Base-by-base conservation (phyloP, 2,797 vertebrate genomes). In the Enoplosus armatus region DNA sequence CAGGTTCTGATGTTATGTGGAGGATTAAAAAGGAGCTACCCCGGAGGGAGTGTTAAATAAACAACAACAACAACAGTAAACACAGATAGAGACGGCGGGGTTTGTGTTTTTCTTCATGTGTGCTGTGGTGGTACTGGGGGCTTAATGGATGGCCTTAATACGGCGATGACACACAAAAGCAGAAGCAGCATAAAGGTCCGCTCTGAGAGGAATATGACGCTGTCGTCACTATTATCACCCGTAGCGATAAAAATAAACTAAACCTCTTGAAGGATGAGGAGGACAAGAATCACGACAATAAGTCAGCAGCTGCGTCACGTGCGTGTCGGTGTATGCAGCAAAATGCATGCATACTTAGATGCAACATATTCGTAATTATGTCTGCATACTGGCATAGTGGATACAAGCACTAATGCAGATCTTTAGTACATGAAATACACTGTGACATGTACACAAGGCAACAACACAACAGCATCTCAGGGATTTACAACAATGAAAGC, bases 81-180 rank as follows among this genome's bases (percentile, higher is more conserved):
- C 41, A 81, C 54, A 72, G 33, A 77, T 18, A 61, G 58, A 75
- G 60, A 84, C 33, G 20, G 71, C 56, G 45, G 80, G 48, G 66
- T 64, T 78, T 77, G 68, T 76, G 81, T 62, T 39, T 64, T 11
- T 14, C 70, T 79, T 73, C 59, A 69, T 59, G 59, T 55, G 62
- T 33, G 61, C 48, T 43, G 48, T 53, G 39, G 58, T 70, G 70
- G 70, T 59, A 62, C 41, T 31, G 12, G 61, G 59, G 85, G 90
- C 84, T 92, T 93, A 93, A 93, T 90, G 90, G 90, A 85, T 92
- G 92, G 87, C 93, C 92, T 90, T 93, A 94, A 92, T 95, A 92
- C 86, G 67, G 7, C 4, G 41, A 89, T 91, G 92, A 89, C 85
- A 91, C 82, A 90, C 86, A 91, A 94, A 88, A 81, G 72, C 63